Evolutionary conservation across 2,888 invertebrate species (phyloP), one percentile per base, ranked within the genome.

Genomic region (Meliscaeva auricollis): DNA sequence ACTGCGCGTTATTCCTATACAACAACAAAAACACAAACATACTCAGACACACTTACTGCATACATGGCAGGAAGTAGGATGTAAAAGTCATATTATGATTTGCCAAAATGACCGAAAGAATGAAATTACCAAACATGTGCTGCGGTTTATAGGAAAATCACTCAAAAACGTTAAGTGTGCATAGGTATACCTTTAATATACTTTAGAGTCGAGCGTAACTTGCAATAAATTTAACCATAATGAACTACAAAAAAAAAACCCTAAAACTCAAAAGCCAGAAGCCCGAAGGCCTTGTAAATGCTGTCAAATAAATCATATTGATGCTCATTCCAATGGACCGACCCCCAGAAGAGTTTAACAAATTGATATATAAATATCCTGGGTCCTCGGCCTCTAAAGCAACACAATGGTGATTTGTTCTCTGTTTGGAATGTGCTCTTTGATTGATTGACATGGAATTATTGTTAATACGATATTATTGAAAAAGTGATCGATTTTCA

Each of bases 151-250:
- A 62, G 9, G 15, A 13, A 68, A 73, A 68, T 62, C 52, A 68
- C 68, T 68, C 46, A 46, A 41, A 56, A 64, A 8, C 13, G 20
- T 11, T 22, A n/a, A 50, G 50, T 35, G 62, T 32, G 38, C 41
- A n/a, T n/a, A n/a, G n/a, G n/a, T n/a, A 62, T 48, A 56, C 64
- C 72, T n/a, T n/a, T 78, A 9, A 9, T 9, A 9, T 9, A 11
- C 11, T 32, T 35, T 6, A 9, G 11, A 11, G 50, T 50, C 56
- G 30, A 66, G 20, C 30, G 4, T 26, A 32, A 17, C 30, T 35
- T 30, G 35, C 62, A 68, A 79, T 80, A 80, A 80, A 80, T 74
- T 52, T 26, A 8, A 20, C 52, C 52, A 54, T 80, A 46, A 60
- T 62, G 30, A 58, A 46, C 60, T 74, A n/a, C 30, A 72, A 52